A percentile compares a stretch with the other conserved stretches of the same genome.
Evolutionary conservation across 2,797 vertebrate genomes (phyloP).

Genomic region (Hydrocynus forskahlii): DNA sequence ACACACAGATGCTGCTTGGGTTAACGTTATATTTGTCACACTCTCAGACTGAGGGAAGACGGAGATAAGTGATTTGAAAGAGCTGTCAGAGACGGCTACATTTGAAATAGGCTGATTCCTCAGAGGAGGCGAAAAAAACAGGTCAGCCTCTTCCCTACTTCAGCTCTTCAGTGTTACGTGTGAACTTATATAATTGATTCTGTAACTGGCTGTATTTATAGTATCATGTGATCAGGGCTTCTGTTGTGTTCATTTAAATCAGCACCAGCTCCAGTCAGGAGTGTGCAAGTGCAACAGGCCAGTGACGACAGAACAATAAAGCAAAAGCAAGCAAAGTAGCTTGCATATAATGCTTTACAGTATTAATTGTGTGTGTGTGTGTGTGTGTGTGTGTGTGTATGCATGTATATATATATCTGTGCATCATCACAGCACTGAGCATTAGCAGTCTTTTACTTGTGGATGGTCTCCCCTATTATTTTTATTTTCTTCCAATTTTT

Average conservation of each 20-base stretch:
- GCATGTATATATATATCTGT: no score
- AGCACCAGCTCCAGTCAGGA: no score
- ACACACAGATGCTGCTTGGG: slow-evolving; percentile 2
- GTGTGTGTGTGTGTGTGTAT: no score
- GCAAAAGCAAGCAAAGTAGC: no score
- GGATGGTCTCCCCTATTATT: background rate
- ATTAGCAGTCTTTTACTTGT: background rate
- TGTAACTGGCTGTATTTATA: background rate
- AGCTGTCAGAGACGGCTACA: slow-evolving; percentile 25
- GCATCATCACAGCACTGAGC: background rate
- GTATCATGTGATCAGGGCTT: background rate
- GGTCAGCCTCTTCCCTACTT: slow-evolving; percentile 13
- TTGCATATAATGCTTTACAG: no score
- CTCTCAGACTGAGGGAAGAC: slow-evolving; percentile 23
- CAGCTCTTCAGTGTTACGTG: background rate
- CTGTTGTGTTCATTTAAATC: no score
- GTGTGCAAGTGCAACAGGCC: no score
- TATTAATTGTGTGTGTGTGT: no score
- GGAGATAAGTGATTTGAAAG: slow-evolving; percentile 10
- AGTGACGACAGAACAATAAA: no score
- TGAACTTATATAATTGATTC: background rate
- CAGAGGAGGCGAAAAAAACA: slow-evolving; percentile 26
- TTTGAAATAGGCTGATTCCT: slow-evolving; percentile 10
- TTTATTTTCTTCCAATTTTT: background rate
- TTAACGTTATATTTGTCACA: slow-evolving; percentile 31